Evolutionary conservation across 53 echinoderm and acorn worm genomes (phyloP).

Genomic region (Henricia sp.): DNA sequence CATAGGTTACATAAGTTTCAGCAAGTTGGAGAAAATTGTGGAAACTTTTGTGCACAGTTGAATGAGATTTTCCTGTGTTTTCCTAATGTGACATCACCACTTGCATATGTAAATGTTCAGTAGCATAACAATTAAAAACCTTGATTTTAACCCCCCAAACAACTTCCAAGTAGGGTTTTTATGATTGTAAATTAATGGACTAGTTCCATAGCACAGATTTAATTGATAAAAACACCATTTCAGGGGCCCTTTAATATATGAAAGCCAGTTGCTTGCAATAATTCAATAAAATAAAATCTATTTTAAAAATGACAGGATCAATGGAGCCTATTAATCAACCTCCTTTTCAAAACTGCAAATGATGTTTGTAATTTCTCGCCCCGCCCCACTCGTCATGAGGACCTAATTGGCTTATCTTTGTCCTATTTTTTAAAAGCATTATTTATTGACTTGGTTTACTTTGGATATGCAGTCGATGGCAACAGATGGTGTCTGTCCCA

Average conservation of each 20-base stretch:
- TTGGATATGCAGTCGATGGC: neutral
- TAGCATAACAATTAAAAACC: no score
- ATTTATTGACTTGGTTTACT: conserved; percentile 10
- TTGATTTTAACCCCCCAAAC: no score
- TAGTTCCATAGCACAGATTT: no score
- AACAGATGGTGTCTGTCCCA: conserved; percentile 8
- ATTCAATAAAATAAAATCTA: neutral
- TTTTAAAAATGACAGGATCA: neutral
- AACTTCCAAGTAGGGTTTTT: neutral
- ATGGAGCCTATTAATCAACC: neutral
- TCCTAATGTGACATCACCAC: no score
- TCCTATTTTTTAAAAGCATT: neutral
- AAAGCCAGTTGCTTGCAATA: neutral
- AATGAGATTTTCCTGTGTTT: no score
- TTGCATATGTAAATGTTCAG: no score
- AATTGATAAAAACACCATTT: neutral
- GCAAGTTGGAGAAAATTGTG: no score
- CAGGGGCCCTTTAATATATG: neutral
- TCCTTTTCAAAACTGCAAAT: no score
- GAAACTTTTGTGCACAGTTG: no score
- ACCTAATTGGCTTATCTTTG: conserved; percentile 16
- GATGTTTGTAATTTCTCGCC: neutral
- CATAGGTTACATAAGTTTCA: no score
- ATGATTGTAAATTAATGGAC: no score
- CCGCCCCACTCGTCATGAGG: neutral